Base-by-base conservation (phyloP, 2,888 invertebrate genomes). In the Nebria salina region DNA sequence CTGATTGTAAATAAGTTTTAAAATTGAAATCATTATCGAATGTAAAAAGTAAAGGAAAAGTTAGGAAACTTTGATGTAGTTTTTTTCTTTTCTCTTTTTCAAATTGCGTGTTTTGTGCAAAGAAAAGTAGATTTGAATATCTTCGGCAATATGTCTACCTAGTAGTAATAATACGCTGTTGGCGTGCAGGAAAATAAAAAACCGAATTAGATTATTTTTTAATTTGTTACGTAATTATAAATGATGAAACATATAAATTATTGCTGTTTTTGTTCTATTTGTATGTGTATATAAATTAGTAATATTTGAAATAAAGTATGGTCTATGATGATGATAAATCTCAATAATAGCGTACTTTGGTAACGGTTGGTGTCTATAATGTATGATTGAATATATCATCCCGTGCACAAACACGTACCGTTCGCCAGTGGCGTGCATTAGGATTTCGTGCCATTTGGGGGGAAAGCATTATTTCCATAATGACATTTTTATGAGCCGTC, bases 1-100 rank as follows among this genome's bases (percentile, higher is more conserved):
- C 43, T 75, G 68, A 75, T 75, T 80, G 81, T 81, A 76, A 81
- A 81, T 76, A 81, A 76, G 64, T 76, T 81, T 75, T 34, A 20
- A 81, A 76, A 81, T 81, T 81, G 81, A 81, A 81, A 81, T 81
- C 76, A 81, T 81, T 81, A 76, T 75, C 75, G 81, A 68, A 81
- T 81, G 81, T 75, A 76, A 54, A 76, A 54, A 54, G 13, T 54
- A 54, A 75, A 80, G 70, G 70, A 66, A 75, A 80, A 81, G 81
- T 81, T 81, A 20, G 34, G 64, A 75, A 76, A 81, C 68, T 80
- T 75, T 34, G 80, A 80, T 80, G 68, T 75, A 80, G 81, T 75
- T 81, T 72, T 73, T 73, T 74, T 68, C 25, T 68, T 43, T 74
- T 65, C 74, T 25, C 13, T 70, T 70, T 34, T 70, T 8, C 34